Evolutionary conservation across 1,140 invertebrate genomes (phyloP), one percentile per base, ranked within the genome.

Genomic region (Chrysoperla carnea): DNA sequence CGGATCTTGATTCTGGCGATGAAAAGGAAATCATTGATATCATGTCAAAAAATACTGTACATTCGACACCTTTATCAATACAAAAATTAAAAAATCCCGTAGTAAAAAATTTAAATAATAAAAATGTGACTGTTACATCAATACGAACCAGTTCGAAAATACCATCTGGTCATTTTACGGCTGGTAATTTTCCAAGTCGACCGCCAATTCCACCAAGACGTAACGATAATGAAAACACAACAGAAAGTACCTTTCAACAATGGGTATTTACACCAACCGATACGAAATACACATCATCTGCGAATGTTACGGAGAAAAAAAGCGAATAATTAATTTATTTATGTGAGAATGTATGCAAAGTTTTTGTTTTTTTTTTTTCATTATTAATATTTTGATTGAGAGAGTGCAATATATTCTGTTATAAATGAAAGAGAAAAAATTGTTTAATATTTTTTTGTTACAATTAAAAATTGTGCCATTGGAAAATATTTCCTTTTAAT

Each of bases 101-200:
- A 28, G 31, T 33, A 6, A 33, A 33, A 33, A 12, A 9, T 11
- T 9, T 33, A 33, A 33, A 33, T 33, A 33, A 33, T 6, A 52
- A 51, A 38, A 61, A 61, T 40, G 51, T 61, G 9, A 59, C 57
- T 0, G 54, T 61, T 4, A 61, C 59, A 6, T 61, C 59, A 4
- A 61, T 61, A 35, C 45, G 54, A 23, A 56, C 43, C 29, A 58
- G 51, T 42, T 61, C 59, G 3, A 57, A 58, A 44, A 56, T 59
- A 46, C 59, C 59, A 11, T 59, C 59, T 1, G 59, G 59, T 12
- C 41, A 57, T 27, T 56, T 56, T 7, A 52, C 50, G 4, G 31
- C 31, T 11, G 31, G 31, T 27, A 40, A 51, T 11, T 48, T 47
- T 23, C 47, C 47, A 5, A 50, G 46, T 37, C 43, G 51, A 36